These are phyloP conservation scores for Gryllus bimaculatus DNA, from an alignment of 1,140 invertebrate species.

Conservation along the genomic window DNA sequence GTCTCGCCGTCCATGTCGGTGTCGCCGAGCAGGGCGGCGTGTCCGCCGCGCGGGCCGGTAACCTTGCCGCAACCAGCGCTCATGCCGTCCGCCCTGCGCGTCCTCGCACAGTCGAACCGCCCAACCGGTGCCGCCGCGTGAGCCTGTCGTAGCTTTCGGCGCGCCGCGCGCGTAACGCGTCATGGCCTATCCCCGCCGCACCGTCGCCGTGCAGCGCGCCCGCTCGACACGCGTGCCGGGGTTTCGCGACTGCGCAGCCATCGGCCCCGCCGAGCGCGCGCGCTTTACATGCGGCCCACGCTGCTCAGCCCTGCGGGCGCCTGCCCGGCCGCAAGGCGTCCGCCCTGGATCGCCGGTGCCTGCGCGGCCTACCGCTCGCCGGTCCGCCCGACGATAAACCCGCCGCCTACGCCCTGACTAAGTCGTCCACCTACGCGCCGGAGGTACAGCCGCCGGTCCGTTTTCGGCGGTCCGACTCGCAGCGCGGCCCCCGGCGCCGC, in stretches of 20 bases:
- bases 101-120: too few species aligned
- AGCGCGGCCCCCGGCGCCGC: constrained; percentile 26
- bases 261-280: too few species aligned
- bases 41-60: background rate
- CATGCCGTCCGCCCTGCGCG: background rate
- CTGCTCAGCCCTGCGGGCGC: background rate
- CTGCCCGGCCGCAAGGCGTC: constrained; percentile 18
- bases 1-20: background rate
- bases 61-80: background rate
- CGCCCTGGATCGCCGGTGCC: constrained; percentile 36
- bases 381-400: constrained; percentile 6
- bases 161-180: background rate
- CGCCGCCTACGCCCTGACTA: too few species aligned
- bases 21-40: background rate
- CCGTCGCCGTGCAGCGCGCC: background rate
- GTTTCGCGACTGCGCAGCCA: too few species aligned
- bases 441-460: background rate
- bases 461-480: constrained; percentile 23
- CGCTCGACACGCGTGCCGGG: too few species aligned
- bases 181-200: background rate
- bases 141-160: too few species aligned
- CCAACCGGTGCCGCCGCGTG: too few species aligned
- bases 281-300: too few species aligned
- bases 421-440: background rate
- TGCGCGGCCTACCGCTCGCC: constrained; percentile 28